A percentile compares a stretch with the other conserved stretches of the same genome.
Conservation (phyloP, 2,888 invertebrate genomes). For the Entomobrya proxima region DNA sequence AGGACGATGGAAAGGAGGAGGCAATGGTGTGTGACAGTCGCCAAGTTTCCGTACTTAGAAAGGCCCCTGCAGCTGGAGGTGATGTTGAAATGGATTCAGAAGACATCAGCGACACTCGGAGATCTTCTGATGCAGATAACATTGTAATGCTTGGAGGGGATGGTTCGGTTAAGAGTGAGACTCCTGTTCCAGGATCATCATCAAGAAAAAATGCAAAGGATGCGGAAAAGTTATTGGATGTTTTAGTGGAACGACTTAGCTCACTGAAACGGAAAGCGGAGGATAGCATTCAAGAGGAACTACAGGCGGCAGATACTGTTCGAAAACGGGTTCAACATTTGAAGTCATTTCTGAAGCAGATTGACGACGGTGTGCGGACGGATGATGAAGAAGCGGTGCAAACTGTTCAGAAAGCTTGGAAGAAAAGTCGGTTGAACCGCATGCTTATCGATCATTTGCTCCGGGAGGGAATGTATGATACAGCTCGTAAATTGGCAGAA, state of each 20-base stretch:
- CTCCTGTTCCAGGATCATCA: not conserved
- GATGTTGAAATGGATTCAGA: constrained; percentile 54
- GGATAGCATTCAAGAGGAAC: constrained; percentile 93
- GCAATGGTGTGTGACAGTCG: constrained; percentile 38
- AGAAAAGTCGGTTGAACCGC: constrained; percentile 91
- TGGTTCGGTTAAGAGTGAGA: not conserved
- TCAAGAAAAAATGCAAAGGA: constrained; percentile 79
- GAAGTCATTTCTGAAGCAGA: constrained; percentile 82
- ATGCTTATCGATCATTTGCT: constrained; percentile 98
- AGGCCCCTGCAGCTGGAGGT: not conserved
- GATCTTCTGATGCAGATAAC: not conserved
- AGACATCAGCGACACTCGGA: constrained; percentile 4
- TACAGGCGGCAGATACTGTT: constrained; percentile 92
- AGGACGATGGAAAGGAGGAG: constrained; percentile 42
- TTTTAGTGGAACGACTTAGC: constrained; percentile 91
- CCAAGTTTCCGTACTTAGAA: not conserved
- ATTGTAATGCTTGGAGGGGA: not conserved
- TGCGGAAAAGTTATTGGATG: constrained; percentile 88
- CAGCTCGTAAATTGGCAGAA: constrained; percentile 91
- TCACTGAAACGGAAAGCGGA: constrained; percentile 95
- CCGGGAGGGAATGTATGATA: constrained; percentile 95
- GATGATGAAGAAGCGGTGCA: constrained; percentile 65
- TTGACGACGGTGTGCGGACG: constrained; percentile 77
- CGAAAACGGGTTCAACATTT: constrained; percentile 95
- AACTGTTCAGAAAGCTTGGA: constrained; percentile 85